Evolutionary conservation across 2,888 invertebrate species (phyloP), one percentile per base, ranked within the genome.

Genomic region (Philhelius pedissequus): DNA sequence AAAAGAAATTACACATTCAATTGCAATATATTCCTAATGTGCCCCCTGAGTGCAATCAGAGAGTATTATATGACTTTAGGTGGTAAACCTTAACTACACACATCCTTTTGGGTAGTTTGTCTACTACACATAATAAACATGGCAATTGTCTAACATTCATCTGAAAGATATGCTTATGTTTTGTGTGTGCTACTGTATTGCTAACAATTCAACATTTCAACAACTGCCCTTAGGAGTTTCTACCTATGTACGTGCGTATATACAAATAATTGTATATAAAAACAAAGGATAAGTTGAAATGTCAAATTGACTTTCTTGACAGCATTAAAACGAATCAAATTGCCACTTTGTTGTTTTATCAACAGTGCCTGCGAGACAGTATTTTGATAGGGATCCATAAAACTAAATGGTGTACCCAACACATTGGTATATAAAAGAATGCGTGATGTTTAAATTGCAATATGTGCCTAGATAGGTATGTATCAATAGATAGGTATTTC

Each of bases 51-150:
- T 89, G 87, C 89, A 89, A 90, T 90, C 89, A 88, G 88, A 87
- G 86, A 88, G 84, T 82, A 88, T 90, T 90, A 90, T 90, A 90
- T 89, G 89, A 90, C 90, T 89, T 90, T 90, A 86, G 86, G 87
- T 86, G 87, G 88, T 88, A 86, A 88, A 88, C 87, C 87, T 88
- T 86, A 87, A 86, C 77, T 80, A 80, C 76, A 81, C 79, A 83
- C 69, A 70, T 62, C 7, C 15, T 80, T 64, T 69, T 64, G 38
- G 69, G 62, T 52, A 69, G 69, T 66, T 68, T 70, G 45, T 56
- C 32, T 35, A 56, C 54, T 38, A 35, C 62, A 78, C 69, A 78
- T 48, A 77, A 75, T 74, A 78, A 75, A 83, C 75, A 71, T 78
- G 66, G 69, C 77, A 83, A 83, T 83, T 86, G 75, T 75, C 86